These are phyloP conservation scores for Palythoa heliodiscus DNA, from an alignment of 92 coral and sea anemone genomes.

Conservation along the genomic window DNA sequence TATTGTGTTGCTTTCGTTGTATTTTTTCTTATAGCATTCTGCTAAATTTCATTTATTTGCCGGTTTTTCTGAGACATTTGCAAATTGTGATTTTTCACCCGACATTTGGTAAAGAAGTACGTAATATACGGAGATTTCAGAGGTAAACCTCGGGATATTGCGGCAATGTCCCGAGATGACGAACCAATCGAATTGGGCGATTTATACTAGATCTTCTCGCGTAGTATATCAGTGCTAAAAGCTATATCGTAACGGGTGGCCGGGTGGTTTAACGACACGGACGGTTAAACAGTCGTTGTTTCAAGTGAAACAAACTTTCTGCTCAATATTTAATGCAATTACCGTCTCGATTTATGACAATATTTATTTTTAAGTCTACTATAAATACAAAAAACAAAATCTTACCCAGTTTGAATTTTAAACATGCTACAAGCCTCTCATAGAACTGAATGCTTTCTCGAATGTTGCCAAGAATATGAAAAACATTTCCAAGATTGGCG, in stretches of 20 bases:
- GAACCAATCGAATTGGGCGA: no score
- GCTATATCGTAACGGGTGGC: neutral
- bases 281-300: neutral
- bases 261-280: neutral
- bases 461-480: constrained; percentile 89
- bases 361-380: neutral
- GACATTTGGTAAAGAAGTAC: no score
- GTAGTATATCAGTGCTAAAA: no score
- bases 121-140: no score
- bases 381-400: neutral
- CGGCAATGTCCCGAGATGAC: no score
- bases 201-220: no score
- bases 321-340: constrained; percentile 23
- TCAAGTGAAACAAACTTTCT: neutral
- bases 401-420: constrained; percentile 92
- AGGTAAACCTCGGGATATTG: no score
- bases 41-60: no score
- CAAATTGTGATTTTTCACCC: no score
- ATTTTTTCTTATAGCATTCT: no score
- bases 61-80: no score
- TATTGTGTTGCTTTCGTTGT: no score
- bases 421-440: constrained; percentile 90
- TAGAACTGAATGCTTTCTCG: constrained; percentile 92
- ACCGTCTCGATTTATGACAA: neutral
- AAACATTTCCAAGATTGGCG: constrained; percentile 91